Conservation (phyloP, 2,797 vertebrate species). For the Monodelphis domestica region DNA sequence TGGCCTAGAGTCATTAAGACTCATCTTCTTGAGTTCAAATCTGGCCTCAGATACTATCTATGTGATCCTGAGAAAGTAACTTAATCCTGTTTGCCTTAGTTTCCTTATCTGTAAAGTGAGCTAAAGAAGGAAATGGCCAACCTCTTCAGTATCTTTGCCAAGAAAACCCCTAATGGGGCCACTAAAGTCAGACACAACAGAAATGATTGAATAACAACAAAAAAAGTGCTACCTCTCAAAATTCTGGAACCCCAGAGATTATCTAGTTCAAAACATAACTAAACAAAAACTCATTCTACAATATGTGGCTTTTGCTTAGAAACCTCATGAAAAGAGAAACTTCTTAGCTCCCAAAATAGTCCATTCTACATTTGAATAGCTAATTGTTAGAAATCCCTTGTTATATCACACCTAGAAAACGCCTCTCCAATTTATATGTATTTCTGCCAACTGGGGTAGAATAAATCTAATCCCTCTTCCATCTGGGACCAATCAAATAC, state of each 20-base stretch:
- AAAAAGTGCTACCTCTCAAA: neutral
- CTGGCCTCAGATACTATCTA: too few relatives aligned
- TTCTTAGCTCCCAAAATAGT: neutral
- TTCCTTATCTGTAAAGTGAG: too few relatives aligned
- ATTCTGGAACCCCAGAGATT: neutral
- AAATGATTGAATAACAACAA: too few relatives aligned
- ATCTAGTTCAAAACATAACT: neutral
- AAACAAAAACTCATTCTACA: neutral
- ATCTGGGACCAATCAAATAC: neutral
- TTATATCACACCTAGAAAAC: neutral
- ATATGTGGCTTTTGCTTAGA: neutral
- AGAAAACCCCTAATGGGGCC: too few relatives aligned
- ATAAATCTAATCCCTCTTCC: neutral
- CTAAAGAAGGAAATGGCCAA: too few relatives aligned
- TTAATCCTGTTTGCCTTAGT: too few relatives aligned
- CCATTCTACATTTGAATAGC: neutral
- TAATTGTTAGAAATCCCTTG: neutral
- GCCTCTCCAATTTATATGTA: neutral
- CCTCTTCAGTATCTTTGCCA: too few relatives aligned
- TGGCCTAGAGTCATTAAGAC: too few relatives aligned
- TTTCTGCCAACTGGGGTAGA: neutral
- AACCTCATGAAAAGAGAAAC: neutral
- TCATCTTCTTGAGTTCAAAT: too few relatives aligned
- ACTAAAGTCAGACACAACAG: too few relatives aligned
- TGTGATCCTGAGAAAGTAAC: too few relatives aligned